phyloP scores from a whole-genome alignment of 2,113 vertebrate genomes.

The Cynopterus brachyotis region DNA sequence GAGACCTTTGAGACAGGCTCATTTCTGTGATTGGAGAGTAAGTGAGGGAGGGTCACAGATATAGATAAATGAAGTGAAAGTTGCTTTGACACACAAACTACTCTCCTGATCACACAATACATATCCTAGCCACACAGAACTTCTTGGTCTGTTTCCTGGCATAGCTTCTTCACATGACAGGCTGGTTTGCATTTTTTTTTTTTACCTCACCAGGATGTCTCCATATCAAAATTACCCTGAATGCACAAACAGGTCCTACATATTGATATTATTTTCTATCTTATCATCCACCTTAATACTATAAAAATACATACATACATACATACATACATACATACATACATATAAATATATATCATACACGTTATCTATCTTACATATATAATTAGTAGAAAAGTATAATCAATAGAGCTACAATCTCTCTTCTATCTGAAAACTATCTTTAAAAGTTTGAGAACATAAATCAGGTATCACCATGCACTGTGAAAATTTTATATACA shows the following conservation, averaged over 20 bases:
- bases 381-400: neutral
- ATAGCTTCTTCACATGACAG: neutral
- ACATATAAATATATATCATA: neutral
- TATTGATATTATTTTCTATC: neutral
- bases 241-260: neutral
- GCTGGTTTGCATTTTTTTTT: neutral
- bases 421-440: neutral
- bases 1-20: neutral
- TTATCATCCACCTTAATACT: neutral
- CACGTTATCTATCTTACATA: neutral
- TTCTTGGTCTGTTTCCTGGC: neutral
- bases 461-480: neutral
- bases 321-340: neutral
- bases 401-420: neutral
- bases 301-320: neutral
- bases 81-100: neutral
- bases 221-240: neutral
- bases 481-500: neutral
- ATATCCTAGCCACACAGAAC: neutral
- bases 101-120: neutral
- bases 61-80: neutral
- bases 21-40: neutral
- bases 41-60: neutral
- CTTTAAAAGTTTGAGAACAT: neutral
- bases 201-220: neutral